These are phyloP conservation scores for Hippoglossus stenolepis DNA, from an alignment of 2,113 vertebrate species.

Conservation along the genomic window DNA sequence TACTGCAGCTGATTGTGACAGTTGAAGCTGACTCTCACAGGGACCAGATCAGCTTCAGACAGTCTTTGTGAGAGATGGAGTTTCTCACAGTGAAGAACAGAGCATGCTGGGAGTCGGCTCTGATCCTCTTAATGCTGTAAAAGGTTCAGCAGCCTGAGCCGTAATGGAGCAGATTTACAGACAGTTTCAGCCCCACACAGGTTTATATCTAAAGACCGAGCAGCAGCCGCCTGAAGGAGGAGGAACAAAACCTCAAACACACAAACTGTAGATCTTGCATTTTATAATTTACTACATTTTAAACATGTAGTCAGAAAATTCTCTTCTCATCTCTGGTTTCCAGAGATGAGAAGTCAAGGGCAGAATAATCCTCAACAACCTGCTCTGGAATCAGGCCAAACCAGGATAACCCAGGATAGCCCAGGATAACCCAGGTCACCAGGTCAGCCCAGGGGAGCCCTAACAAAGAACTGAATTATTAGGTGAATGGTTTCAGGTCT, in stretches of 20 bases:
- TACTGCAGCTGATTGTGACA: too few relatives aligned
- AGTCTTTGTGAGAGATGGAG: neutral
- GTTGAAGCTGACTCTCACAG: too few relatives aligned
- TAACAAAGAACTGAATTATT: too few relatives aligned
- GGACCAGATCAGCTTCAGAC: too few relatives aligned
- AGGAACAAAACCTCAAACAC: neutral
- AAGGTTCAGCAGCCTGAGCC: conserved; percentile 31
- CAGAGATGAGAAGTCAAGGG: neutral
- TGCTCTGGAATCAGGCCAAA: neutral
- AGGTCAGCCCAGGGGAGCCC: neutral
- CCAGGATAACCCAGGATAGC: too few relatives aligned
- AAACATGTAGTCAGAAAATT: neutral
- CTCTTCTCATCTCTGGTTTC: neutral
- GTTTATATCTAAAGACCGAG: neutral
- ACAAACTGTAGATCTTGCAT: neutral
- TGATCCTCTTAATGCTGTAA: conserved; percentile 65
- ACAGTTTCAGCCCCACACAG: neutral
- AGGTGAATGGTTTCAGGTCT: too few relatives aligned
- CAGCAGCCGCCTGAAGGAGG: neutral
- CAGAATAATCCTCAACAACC: neutral
- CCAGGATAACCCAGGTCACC: too few relatives aligned
- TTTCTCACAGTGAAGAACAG: neutral
- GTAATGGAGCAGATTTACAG: conserved; percentile 24
- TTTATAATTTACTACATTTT: neutral
- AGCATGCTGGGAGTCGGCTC: neutral